Base-by-base conservation (phyloP, 2,888 invertebrate species). In the Lottia gigantea region DNA sequence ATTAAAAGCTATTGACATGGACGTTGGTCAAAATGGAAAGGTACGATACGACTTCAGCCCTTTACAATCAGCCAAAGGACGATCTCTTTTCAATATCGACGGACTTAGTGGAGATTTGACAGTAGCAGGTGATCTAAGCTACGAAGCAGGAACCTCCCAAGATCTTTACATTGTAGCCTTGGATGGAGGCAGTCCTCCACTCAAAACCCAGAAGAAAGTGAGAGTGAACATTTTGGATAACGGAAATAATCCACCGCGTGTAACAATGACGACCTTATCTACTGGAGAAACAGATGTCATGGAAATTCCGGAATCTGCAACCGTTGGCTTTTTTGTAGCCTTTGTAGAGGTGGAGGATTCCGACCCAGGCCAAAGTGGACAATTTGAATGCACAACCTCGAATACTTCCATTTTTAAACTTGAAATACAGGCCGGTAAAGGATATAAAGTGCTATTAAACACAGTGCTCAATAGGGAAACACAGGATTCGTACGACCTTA, bases 191-290 rank as follows among this genome's bases (percentile, higher is more conserved):
- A 67, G 67, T 7, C 74, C 77, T 1, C 75, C 78, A 0, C 66
- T 73, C 45, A 73, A 71, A 66, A 68, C 77, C 47, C 75, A 78
- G 64, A 73, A 75, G 0, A 68, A 76, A 12, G 78, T 79, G 14
- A 71, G 71, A 25, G 69, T 80, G 23, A 66, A 67, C 14, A 93
- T 97, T 12, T 95, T 95, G 83, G 87, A 88, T 70, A 96, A 95
- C 89, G 97, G 97, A 88, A 97, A 97, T 88, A 96, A 96, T 87
- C 96, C 96, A 7, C 96, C 97, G 0, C 91, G 95, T 26, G 74
- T 79, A 12, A 66, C 45, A 16, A 73, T 78, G 46, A 76, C 75
- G 64, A 74, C 77, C 2, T 70, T 78, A 6, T 67, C 73, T 14
- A 7, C 70, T 15, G 75, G 67, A 0, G 71, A 71, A 25, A 71